Evolutionary conservation across 2,113 vertebrate genomes (phyloP), one percentile per base, ranked within the genome.

Genomic region (Bostrychus sinensis): DNA sequence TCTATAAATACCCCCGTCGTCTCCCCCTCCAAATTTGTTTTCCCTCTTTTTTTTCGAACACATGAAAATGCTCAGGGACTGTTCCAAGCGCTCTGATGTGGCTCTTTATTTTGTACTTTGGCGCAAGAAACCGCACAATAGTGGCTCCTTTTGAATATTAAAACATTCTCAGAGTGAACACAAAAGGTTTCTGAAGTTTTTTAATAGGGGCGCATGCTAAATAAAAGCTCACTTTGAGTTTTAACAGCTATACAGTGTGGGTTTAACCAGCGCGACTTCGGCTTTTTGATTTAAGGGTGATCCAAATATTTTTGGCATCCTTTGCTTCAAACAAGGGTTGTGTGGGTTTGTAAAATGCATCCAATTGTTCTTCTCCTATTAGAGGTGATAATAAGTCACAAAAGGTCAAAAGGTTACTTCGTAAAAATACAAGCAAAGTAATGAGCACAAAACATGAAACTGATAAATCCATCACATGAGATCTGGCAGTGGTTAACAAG

Each of bases 141-240:
- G 88, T 84, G 88, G 88, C 84, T 88, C 85, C 85, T 86, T 86
- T 85, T 82, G 88, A 91, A 92, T 92, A 92, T 93, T 92, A 91
- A 92, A 92, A 91, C 89, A 88, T 91, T 91, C 89, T 88, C 89
- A 73, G 77, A 85, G 69, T 58, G 83, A 79, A 76, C 79, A 80
- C 86, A 89, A 88, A 88, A 83, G 89, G 48, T 51, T 86, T 91
- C 90, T 92, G 88, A 91, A 89, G 91, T 86, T 89, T 91, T 90
- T 90, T 86, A 85, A 88, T 83, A 86, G 87, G 79, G 81, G 60
- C 72, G 63, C 69, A 62, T n/a, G 81, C 72, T 84, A 90, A 91
- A 91, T 91, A 91, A 91, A 91, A 89, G 78, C 75, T 80, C 73
- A 77, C 80, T 89, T 89, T 89, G 80, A 91, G 81, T 72, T 89